Evolutionary conservation across 1,140 invertebrate genomes (phyloP).

Genomic region (Orchestia grillus): DNA sequence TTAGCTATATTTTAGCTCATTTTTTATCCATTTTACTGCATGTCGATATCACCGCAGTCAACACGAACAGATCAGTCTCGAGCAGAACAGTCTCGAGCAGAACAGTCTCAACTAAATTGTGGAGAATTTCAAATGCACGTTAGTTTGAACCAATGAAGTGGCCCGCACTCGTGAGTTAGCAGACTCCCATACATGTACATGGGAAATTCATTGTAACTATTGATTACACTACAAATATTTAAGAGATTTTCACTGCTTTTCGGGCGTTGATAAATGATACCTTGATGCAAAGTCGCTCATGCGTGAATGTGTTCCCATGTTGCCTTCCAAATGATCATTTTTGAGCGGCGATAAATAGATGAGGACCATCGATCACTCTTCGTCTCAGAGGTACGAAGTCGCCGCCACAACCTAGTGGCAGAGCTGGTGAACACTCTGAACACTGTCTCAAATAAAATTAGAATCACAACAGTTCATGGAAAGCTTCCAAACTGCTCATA

Average conservation of each 20-base stretch:
- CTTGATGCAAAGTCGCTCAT: too few relatives aligned
- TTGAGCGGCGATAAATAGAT: neutral
- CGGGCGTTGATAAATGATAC: too few relatives aligned
- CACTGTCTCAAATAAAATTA: too few relatives aligned
- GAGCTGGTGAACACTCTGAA: neutral
- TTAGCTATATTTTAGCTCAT: too few relatives aligned
- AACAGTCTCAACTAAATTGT: neutral
- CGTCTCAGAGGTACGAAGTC: neutral
- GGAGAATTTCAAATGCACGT: neutral
- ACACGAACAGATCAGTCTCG: too few relatives aligned
- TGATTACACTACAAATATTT: neutral
- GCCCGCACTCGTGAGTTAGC: neutral
- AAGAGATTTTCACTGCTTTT: neutral
- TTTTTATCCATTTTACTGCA: too few relatives aligned
- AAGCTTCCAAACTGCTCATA: neutral
- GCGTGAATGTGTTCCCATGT: neutral
- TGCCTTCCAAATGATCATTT: neutral
- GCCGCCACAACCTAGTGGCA: neutral
- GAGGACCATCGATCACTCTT: neutral
- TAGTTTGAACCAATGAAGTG: neutral
- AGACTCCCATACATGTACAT: neutral
- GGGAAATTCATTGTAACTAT: neutral
- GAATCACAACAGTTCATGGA: too few relatives aligned
- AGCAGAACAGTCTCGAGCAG: too few relatives aligned
- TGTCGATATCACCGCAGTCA: too few relatives aligned